phyloP scores from a whole-genome alignment of 2,888 invertebrate species.

The Drosophila melanosoma region DNA sequence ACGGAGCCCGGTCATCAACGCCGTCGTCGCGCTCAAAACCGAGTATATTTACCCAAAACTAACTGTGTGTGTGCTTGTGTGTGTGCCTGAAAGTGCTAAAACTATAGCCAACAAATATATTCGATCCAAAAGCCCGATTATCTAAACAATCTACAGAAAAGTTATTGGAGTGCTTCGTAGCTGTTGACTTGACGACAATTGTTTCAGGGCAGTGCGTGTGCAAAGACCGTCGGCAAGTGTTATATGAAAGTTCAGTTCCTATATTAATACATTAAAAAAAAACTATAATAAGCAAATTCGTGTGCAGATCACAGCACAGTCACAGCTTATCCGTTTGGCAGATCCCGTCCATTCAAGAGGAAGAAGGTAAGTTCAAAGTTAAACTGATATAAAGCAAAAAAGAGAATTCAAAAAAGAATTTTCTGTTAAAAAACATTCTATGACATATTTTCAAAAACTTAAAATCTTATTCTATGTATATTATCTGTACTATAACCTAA shows the following conservation, averaged over 20 bases:
- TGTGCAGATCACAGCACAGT: neutral
- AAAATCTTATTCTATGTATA: neutral
- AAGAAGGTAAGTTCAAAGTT: constrained; percentile 36
- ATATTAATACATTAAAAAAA: constrained; percentile 1
- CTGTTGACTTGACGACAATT: constrained; percentile 25
- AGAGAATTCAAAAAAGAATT: neutral
- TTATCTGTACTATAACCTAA: neutral
- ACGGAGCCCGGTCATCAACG: constrained; percentile 74
- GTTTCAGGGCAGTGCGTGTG: constrained; percentile 10
- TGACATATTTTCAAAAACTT: neutral
- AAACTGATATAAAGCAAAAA: too few relatives aligned
- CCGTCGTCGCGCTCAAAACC: constrained; percentile 63
- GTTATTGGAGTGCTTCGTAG: neutral
- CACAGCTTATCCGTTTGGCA: neutral
- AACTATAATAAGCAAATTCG: constrained; percentile 3
- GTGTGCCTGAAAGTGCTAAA: constrained; percentile 32
- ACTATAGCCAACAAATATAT: constrained; percentile 23
- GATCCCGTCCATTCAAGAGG: constrained; percentile 1
- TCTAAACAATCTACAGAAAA: neutral
- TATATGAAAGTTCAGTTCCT: constrained; percentile 24
- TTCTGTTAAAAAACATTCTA: too few relatives aligned
- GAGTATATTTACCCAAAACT: neutral
- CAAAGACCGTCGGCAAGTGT: constrained; percentile 73
- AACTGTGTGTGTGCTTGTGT: constrained; percentile 10
- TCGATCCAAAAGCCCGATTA: constrained; percentile 8